Conservation (phyloP, 2,797 vertebrate genomes). For the Vultur gryphus region DNA sequence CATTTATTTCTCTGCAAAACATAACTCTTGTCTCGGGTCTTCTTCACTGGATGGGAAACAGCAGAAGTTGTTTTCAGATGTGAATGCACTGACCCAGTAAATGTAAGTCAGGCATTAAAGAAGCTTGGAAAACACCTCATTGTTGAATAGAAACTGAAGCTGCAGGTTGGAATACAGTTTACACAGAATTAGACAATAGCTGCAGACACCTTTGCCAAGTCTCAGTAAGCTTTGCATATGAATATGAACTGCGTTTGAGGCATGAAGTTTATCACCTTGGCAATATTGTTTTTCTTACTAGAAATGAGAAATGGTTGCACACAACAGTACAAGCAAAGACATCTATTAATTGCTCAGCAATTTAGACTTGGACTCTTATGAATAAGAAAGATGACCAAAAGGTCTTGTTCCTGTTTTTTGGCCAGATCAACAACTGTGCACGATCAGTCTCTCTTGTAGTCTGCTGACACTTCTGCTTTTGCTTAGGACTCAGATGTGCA, state of each 20-base stretch:
- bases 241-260: neutral
- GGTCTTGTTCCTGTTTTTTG: neutral
- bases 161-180: neutral
- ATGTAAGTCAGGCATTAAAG: neutral
- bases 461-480: neutral
- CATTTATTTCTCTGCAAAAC: neutral
- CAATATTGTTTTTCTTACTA: neutral
- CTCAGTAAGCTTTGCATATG: neutral
- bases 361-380: neutral
- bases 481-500: neutral
- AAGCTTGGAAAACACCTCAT: neutral
- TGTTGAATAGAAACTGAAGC: neutral
- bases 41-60: neutral
- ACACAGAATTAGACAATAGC: neutral
- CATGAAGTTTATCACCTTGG: neutral
- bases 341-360: neutral
- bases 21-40: neutral
- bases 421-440: neutral
- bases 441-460: neutral
- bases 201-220: neutral
- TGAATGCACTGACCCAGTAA: neutral
- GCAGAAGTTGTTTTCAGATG: neutral
- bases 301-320: neutral
- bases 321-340: neutral
- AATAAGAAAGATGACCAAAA: neutral